These are phyloP conservation scores for Invenusta paracnida DNA, from an alignment of 2,888 invertebrate genomes.

Conservation along the genomic window DNA sequence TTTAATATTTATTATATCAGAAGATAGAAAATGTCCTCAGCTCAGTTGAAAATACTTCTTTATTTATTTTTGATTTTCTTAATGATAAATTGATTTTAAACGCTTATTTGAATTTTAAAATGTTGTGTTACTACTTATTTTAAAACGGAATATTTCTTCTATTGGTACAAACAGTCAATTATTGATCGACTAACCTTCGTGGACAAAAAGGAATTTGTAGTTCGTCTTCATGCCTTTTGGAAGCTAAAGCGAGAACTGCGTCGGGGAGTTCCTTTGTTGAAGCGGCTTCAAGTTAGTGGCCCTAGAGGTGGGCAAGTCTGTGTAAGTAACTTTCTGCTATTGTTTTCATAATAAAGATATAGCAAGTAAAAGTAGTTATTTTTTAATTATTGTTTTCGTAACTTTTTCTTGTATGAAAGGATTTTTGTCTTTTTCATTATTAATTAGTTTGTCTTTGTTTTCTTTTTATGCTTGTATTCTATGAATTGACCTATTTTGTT, in stretches of 20 bases:
- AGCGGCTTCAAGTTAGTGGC: conserved; percentile 69
- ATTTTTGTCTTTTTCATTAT: no score
- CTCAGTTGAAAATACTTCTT: no score
- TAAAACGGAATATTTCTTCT: background rate
- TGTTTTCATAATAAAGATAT: background rate
- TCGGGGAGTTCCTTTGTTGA: conserved; percentile 86
- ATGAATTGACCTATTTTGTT: no score
- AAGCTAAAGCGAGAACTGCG: conserved; percentile 86
- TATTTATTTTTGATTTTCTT: no score
- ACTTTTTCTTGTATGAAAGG: no score
- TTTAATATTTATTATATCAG: no score
- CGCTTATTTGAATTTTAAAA: background rate
- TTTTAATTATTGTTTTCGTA: no score
- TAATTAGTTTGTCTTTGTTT: background rate
- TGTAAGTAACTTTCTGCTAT: background rate
- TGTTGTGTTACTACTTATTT: no score
- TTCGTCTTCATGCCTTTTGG: conserved; percentile 93
- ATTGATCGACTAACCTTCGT: conserved; percentile 1
- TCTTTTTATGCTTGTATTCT: background rate
- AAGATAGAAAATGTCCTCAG: no score
- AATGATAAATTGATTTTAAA: background rate
- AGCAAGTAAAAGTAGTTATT: no score
- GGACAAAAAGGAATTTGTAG: conserved; percentile 35
- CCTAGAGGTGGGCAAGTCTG: background rate
- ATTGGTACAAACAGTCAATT: no score